A percentile compares a stretch with the other conserved stretches of the same genome.
phyloP scores from a whole-genome alignment of 2,113 vertebrate genomes.

The Antigone vipio region DNA sequence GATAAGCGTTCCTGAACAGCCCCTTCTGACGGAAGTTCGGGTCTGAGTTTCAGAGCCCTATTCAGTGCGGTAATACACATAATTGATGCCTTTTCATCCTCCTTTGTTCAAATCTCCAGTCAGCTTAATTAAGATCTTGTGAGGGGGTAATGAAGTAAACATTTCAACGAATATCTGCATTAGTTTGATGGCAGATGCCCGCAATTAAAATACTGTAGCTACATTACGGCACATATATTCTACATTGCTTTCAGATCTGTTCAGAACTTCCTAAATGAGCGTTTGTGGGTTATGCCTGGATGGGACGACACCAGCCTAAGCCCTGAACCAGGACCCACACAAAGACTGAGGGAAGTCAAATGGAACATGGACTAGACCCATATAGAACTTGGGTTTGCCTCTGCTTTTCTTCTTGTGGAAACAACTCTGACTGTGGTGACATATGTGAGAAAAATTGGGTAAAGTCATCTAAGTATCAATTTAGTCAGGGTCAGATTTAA shows the following conservation, averaged over 20 bases:
- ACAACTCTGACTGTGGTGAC: background rate
- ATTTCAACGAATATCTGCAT: constrained; percentile 1
- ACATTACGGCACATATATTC: background rate
- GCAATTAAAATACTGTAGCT: constrained; percentile 14
- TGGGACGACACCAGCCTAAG: background rate
- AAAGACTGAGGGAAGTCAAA: background rate
- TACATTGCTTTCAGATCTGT: background rate
- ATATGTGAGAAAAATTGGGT: background rate
- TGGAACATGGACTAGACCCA: accelerated
- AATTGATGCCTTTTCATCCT: constrained; percentile 49
- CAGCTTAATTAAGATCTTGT: constrained; percentile 52
- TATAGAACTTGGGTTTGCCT: background rate
- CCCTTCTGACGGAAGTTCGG: background rate
- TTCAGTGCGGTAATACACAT: constrained; percentile 30
- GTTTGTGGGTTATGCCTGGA: background rate
- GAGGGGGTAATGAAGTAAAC: constrained; percentile 41
- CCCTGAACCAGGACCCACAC: background rate
- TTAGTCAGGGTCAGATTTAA: background rate
- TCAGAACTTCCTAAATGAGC: background rate
- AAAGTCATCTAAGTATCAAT: background rate
- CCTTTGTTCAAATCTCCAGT: constrained; percentile 20
- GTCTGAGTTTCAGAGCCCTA: background rate
- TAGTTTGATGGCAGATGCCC: constrained; percentile 24
- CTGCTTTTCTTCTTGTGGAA: background rate
- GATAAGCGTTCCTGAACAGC: background rate